phyloP scores from a whole-genome alignment of 1,140 invertebrate genomes.

The Sycophaga agraensis region DNA sequence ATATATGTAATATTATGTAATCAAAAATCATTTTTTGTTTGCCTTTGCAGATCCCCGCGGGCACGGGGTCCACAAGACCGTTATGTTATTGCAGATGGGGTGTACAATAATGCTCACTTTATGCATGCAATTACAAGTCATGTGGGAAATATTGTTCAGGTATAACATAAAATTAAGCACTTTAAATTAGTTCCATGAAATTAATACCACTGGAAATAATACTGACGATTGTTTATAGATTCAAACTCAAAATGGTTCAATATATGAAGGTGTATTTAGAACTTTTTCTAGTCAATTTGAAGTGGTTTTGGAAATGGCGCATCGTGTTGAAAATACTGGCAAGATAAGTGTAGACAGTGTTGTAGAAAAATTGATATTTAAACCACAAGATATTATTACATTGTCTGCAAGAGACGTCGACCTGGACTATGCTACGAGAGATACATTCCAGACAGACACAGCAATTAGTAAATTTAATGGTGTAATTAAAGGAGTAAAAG shows the following conservation, averaged over 20 bases:
- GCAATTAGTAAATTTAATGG: conserved; percentile 71
- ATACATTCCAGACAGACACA: conserved; percentile 82
- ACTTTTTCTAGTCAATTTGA: conserved; percentile 84
- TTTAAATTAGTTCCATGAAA: too few relatives aligned
- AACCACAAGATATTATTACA: conserved; percentile 76
- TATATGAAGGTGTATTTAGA: conserved; percentile 84
- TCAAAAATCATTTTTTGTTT: background rate
- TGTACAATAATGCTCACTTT: conserved; percentile 84
- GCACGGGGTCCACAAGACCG: conserved; percentile 58
- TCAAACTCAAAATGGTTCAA: conserved; percentile 75
- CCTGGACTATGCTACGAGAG: conserved; percentile 82
- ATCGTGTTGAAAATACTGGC: conserved; percentile 73
- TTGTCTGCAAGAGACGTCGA: conserved; percentile 81
- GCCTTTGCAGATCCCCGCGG: conserved; percentile 62
- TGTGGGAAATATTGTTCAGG: conserved; percentile 79
- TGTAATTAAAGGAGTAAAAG: conserved; percentile 74
- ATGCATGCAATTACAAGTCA: conserved; percentile 83
- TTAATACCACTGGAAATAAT: conserved; percentile 26
- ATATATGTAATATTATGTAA: background rate
- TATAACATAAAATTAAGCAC: conserved; percentile 38
- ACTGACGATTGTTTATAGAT: conserved; percentile 52
- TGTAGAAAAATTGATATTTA: conserved; percentile 84
- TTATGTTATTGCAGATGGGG: conserved; percentile 71
- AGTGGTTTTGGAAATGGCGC: conserved; percentile 80
- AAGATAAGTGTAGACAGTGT: conserved; percentile 68